Conservation (phyloP, 2,797 vertebrate genomes). For the Tinamus major region DNA sequence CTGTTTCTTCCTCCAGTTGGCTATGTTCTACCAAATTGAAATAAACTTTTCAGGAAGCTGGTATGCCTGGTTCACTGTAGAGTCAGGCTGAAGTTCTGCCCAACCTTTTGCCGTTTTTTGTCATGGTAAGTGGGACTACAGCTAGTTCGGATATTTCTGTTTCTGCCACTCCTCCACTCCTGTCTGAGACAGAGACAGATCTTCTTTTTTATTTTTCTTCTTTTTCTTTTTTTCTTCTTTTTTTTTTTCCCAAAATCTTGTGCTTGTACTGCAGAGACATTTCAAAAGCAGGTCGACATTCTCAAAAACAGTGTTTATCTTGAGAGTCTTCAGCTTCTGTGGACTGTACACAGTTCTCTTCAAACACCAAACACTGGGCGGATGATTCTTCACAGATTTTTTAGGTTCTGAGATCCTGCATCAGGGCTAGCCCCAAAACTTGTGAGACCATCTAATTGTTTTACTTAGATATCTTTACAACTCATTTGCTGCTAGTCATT, state of each 20-base stretch:
- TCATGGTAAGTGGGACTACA: fast-evolving
- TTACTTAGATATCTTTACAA: neutral
- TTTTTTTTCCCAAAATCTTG: neutral
- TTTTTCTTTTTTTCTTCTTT: neutral
- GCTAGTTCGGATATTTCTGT: neutral
- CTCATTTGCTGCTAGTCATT: neutral
- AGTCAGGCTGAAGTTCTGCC: neutral
- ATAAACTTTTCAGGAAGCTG: neutral
- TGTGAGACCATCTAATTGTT: neutral
- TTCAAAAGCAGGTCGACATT: neutral
- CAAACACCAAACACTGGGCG: neutral
- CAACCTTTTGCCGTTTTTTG: neutral
- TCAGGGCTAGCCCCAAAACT: neutral
- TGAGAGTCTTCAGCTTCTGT: neutral
- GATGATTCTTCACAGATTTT: neutral
- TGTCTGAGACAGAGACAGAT: neutral
- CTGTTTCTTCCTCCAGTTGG: neutral
- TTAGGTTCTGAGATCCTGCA: neutral
- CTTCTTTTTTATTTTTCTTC: neutral
- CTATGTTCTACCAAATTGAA: neutral
- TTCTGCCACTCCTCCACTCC: neutral
- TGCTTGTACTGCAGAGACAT: neutral
- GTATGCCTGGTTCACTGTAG: neutral
- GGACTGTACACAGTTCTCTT: neutral
- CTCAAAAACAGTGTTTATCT: neutral